phyloP scores from a whole-genome alignment of 2,113 vertebrate species.

The Notarius lentiginosus region DNA sequence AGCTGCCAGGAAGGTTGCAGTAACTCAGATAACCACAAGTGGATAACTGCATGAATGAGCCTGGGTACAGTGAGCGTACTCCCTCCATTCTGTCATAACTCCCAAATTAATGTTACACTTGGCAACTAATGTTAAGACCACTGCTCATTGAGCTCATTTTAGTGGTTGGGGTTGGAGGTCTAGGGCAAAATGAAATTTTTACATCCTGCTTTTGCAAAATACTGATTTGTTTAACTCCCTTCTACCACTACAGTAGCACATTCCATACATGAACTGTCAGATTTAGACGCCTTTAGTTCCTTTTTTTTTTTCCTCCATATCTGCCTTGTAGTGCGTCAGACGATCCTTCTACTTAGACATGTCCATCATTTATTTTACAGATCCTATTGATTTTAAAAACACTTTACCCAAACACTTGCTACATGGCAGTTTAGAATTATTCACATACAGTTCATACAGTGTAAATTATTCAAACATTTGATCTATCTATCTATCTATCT shows the following conservation, averaged over 20 bases:
- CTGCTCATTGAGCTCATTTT: too few species aligned
- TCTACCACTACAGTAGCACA: not conserved
- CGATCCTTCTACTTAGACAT: not conserved
- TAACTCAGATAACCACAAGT: not conserved
- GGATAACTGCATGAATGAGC: not conserved
- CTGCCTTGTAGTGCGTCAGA: not conserved
- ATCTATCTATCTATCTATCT: not conserved
- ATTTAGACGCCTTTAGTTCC: not conserved
- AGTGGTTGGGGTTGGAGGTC: too few species aligned
- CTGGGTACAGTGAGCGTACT: not conserved
- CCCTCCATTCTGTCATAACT: not conserved
- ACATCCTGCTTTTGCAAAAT: not conserved
- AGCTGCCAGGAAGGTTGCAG: too few species aligned
- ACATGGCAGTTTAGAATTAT: not conserved
- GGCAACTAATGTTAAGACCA: too few species aligned
- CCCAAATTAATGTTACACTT: not conserved
- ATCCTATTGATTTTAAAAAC: not conserved
- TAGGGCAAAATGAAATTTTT: not conserved
- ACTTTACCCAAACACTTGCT: not conserved
- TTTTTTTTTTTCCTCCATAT: not conserved
- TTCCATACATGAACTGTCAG: not conserved
- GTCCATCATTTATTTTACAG: not conserved
- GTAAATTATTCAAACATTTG: not conserved
- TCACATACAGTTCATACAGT: not conserved
- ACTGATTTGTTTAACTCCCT: not conserved